Evolutionary conservation across 1,140 invertebrate species (phyloP), one percentile per base, ranked within the genome.

Genomic region (Sycophila sp.): DNA sequence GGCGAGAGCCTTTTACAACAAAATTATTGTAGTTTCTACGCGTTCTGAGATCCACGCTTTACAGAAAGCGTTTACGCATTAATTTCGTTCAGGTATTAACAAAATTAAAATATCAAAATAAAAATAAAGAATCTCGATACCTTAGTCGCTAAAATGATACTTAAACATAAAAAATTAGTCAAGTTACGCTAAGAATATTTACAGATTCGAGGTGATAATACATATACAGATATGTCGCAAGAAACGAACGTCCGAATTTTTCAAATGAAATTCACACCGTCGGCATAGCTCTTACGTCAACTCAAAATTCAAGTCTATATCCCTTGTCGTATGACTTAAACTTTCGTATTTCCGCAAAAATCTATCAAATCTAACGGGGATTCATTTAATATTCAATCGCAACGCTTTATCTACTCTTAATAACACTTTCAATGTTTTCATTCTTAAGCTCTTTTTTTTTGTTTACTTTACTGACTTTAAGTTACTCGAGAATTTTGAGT

Each of bases 21-120:
- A 55, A 80, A 69, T 78, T 72, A 73, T 71, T 73, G 45, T 77
- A 75, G n/a, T n/a, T 75, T 78, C 17, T 62, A 34, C 40, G 53
- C 19, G 36, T 62, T 59, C 17, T 66, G 69, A 71, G 62, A 71
- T 65, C 69, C 65, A 71, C 69, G 32, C 36, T 59, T 65, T 65
- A n/a, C 22, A 15, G 6, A 47, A 58, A 58, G 26, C 32, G 45
- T 66, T 22, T n/a, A n/a, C n/a, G n/a, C n/a, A n/a, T n/a, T n/a
- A n/a, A 60, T 8, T 26, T 51, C 15, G 11, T 45, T 66, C 32
- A 65, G 3, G 19, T 34, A 34, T 65, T 36, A 71, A 71, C 69
- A 71, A 45, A 71, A 58, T 71, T 71, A 64, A 71, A 71, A 71
- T 65, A 71, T 63, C 10, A n/a, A 71, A 65, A 55, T 65, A 26